Evolutionary conservation across 2,113 vertebrate genomes (phyloP).

Genomic region (Oxyura jamaicensis): DNA sequence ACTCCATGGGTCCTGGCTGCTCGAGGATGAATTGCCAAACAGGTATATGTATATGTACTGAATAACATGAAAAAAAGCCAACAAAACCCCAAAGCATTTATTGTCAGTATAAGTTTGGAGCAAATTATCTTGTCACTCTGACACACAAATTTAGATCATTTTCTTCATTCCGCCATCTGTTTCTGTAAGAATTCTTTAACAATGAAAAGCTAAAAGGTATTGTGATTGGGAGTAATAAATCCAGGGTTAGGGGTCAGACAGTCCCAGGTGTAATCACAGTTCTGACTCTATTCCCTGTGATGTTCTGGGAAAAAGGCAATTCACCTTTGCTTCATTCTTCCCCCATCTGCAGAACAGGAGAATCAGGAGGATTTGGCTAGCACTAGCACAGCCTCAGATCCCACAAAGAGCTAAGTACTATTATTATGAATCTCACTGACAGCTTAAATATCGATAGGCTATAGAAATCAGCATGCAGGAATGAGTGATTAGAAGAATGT

Average conservation of each 20-base stretch:
- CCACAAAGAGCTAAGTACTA: background rate
- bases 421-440: slow-evolving; percentile 7
- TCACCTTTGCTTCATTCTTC: background rate
- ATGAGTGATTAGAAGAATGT: background rate
- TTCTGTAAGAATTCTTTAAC: slow-evolving; percentile 13
- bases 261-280: background rate
- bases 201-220: background rate
- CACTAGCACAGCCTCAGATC: background rate
- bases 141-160: background rate
- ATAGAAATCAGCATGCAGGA: slow-evolving; percentile 17
- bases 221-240: background rate
- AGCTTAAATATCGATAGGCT: slow-evolving; percentile 36
- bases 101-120: background rate
- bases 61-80: background rate
- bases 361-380: slow-evolving; percentile 19
- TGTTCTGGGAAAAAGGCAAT: background rate
- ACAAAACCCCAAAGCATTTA: background rate
- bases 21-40: background rate
- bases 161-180: background rate
- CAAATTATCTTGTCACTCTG: background rate
- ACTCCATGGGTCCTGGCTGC: background rate
- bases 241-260: background rate
- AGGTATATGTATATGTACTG: background rate
- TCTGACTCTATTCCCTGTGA: background rate
- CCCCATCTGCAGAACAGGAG: background rate